phyloP scores from a whole-genome alignment of 2,797 vertebrate species.

The Eulemur mongoz region DNA sequence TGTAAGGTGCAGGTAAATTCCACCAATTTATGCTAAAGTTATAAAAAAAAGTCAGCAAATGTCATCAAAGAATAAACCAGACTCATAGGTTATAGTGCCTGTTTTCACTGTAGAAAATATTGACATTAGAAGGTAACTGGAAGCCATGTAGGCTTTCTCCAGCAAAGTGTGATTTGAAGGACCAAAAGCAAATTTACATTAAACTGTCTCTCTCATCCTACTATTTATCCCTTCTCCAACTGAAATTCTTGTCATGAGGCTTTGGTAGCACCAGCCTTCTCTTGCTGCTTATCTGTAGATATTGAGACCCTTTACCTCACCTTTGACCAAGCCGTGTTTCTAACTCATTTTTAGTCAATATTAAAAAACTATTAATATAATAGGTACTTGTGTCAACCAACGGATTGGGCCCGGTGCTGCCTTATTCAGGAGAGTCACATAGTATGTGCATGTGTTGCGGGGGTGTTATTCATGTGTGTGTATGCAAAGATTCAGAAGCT shows the following conservation, averaged over 20 bases:
- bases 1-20: not conserved
- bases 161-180: not conserved
- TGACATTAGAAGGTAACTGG: not conserved
- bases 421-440: not conserved
- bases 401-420: not conserved
- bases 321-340: not conserved
- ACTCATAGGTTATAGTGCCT: not conserved
- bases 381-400: not conserved
- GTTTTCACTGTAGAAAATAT: not conserved
- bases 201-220: not conserved
- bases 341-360: not conserved
- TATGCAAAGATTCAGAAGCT: not conserved
- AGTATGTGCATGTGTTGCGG: rapidly evolving
- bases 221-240: not conserved
- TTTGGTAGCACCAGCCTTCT: not conserved
- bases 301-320: not conserved
- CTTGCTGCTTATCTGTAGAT: not conserved
- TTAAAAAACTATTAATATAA: not conserved
- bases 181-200: not conserved
- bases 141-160: not conserved
- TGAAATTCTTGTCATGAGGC: not conserved
- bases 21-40: not conserved
- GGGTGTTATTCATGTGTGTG: not conserved
- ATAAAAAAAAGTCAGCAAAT: not conserved
- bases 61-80: not conserved